Conservation (phyloP, 2,888 invertebrate species). For the Trimorus sp. region DNA sequence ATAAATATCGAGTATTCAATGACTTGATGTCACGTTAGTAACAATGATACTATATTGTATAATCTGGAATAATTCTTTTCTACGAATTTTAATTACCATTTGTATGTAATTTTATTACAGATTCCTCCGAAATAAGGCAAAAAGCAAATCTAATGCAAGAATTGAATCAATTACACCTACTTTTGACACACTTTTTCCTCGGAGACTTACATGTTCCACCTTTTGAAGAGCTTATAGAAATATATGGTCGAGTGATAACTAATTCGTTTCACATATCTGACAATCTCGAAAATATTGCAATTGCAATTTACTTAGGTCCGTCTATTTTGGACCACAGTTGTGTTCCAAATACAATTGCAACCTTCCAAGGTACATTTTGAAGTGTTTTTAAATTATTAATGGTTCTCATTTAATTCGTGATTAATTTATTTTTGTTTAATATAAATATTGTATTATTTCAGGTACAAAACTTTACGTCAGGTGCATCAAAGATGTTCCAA, state of each 20-base stretch:
- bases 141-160: conserved; percentile 39
- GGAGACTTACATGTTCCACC: conserved; percentile 85
- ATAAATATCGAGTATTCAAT: conserved; percentile 89
- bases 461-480: conserved; percentile 34
- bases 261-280: conserved; percentile 95
- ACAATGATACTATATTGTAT: background rate
- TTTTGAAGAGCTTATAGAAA: conserved; percentile 89
- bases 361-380: conserved; percentile 37
- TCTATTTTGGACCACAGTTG: conserved; percentile 96
- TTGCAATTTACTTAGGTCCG: conserved; percentile 92
- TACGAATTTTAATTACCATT: too few species aligned
- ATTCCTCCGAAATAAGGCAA: conserved; percentile 35
- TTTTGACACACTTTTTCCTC: conserved; percentile 75
- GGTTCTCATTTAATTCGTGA: too few species aligned
- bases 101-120: conserved; percentile 1
- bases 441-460: conserved; percentile 9
- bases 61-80: too few species aligned
- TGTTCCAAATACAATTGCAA: conserved; percentile 89
- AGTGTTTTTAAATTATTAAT: background rate
- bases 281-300: conserved; percentile 92
- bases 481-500: conserved; percentile 27
- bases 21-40: conserved; percentile 95
- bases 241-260: conserved; percentile 94
- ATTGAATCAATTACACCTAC: conserved; percentile 1
- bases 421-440: too few species aligned